These are phyloP conservation scores for Chaetodon trifascialis DNA, from an alignment of 2,113 vertebrate genomes.

Conservation along the genomic window DNA sequence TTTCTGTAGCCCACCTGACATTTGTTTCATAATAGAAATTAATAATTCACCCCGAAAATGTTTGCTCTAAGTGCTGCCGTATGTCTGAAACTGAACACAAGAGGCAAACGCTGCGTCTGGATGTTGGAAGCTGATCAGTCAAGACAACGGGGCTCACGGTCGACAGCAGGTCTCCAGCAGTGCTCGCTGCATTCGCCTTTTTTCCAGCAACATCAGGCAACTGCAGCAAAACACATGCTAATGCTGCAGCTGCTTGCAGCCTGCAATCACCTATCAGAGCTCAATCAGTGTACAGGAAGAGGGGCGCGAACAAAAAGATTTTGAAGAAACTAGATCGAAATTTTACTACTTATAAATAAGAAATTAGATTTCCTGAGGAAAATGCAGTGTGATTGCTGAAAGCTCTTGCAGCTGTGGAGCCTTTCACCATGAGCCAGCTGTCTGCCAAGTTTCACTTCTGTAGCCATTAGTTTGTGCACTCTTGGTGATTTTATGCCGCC, in stretches of 20 bases:
- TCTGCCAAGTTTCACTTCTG: no score
- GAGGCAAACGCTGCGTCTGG: neutral
- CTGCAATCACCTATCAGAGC: conserved; percentile 16
- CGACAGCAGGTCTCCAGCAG: neutral
- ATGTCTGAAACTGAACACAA: neutral
- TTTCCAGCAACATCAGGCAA: neutral
- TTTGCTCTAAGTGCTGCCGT: neutral
- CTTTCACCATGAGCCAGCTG: no score
- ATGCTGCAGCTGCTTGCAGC: conserved; percentile 4
- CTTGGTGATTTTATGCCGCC: no score
- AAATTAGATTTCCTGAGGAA: no score
- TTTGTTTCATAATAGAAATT: neutral
- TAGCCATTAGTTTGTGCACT: no score
- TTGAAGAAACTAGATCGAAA: neutral
- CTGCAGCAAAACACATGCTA: neutral
- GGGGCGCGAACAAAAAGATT: neutral
- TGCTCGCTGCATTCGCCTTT: neutral
- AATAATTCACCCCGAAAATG: neutral
- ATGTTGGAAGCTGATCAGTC: neutral
- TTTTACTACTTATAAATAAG: neutral
- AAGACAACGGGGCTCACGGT: neutral
- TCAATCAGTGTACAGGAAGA: neutral
- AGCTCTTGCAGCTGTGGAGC: no score
- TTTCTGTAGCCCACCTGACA: neutral
- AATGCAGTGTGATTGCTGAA: no score